Evolutionary conservation across 2,797 vertebrate genomes (phyloP).

Genomic region (Aplochiton taeniatus): DNA sequence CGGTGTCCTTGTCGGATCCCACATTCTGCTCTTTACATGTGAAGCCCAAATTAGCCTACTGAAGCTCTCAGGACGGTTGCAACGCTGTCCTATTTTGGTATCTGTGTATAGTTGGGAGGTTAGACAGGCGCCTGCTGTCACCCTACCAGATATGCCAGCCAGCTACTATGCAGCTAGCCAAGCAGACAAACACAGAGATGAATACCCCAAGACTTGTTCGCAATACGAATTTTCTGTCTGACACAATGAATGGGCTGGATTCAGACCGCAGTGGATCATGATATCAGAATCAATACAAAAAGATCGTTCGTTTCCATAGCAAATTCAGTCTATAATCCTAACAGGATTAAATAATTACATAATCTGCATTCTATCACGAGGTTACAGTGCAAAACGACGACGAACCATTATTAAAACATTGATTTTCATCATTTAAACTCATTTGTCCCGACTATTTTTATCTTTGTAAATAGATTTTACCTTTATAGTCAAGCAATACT

Average conservation of each 20-base stretch:
- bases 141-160: slow-evolving; percentile 35
- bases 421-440: no score
- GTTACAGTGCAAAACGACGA: slow-evolving; percentile 1
- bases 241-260: neutral
- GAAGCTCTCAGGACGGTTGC: slow-evolving; percentile 47
- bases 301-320: slow-evolving; percentile 65
- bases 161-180: slow-evolving; percentile 20
- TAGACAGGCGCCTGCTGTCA: slow-evolving; percentile 54
- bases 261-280: neutral
- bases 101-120: slow-evolving; percentile 52
- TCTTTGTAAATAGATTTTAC: no score
- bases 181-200: neutral
- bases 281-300: neutral
- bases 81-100: slow-evolving; percentile 81
- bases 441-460: no score
- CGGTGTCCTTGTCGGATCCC: no score
- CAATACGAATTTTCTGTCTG: neutral
- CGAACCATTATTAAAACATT: no score
- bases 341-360: slow-evolving; percentile 56
- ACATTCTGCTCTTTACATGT: slow-evolving; percentile 38
- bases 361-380: slow-evolving; percentile 22
- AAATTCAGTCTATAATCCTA: slow-evolving; percentile 64
- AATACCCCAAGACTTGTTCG: neutral
- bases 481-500: no score
- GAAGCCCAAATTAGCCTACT: slow-evolving; percentile 60